Base-by-base conservation (phyloP, 1,140 invertebrate species). In the Drosophila sucinea region DNA sequence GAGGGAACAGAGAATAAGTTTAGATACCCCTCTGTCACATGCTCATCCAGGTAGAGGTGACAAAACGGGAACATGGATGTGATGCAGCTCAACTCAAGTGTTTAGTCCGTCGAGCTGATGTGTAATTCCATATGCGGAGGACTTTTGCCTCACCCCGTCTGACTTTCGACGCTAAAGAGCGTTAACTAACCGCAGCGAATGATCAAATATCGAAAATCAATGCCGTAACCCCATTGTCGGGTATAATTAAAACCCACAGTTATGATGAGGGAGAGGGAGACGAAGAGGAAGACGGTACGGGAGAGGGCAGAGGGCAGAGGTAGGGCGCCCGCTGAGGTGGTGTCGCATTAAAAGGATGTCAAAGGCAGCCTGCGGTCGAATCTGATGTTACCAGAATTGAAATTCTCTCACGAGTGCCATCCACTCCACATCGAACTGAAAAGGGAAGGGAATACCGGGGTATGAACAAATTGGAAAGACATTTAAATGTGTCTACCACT, bases 161-260 rank as follows among this genome's bases (percentile, higher is more conserved):
- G 47, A 47, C 63, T 76, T 66, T 67, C 67, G 60, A 27, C 81
- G 70, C 70, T 87, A 89, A 87, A 84, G 77, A 89, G 84, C 84
- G 80, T 89, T 89, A 89, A 89, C 84, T 84, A 89, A 89, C 84
- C 84, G 74, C 84, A 89, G 74, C 85, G 81, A 89, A 89, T 90
- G 84, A 84, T 89, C 84, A 89, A 89, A 89, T 89, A 89, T 89
- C 84, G 84, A 90, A 84, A 89, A 89, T 89, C 84, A 90, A 89
- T 89, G 77, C 84, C 81, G 70, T 67, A 70, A 73, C 84, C 44
- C 10, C 84, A 87, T 87, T 87, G 84, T 87, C 84, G 70, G 62
- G 73, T 71, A 89, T 89, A 89, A 89, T 89, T 89, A 89, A 90
- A 89, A 80, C 81, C 77, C 74, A 69, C 79, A 79, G 58, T 35